Evolutionary conservation across 2,113 vertebrate genomes (phyloP), one percentile per base, ranked within the genome.

Genomic region (Shinisaurus crocodilurus): DNA sequence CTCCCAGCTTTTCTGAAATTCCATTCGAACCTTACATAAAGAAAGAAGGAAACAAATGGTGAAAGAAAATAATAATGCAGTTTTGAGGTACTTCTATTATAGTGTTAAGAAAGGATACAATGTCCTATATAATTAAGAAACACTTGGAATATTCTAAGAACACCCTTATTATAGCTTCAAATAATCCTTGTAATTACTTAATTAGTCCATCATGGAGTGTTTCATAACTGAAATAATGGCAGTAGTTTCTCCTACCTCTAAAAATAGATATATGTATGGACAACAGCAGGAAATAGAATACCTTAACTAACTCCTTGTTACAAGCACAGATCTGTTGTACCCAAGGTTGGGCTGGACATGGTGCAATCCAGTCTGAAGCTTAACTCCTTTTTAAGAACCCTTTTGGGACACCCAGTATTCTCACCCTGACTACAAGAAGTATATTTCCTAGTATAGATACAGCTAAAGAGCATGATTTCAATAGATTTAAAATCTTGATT

Each of bases 1-100:
- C 70, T 97, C 97, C 97, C 97, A 98, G 94, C 96, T 97, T 95
- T 96, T 98, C 91, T 96, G 97, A 95, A 98, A 98, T 90, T 98
- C 98, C 95, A 96, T 95, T 94, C 97, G 98, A 95, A 98, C 98
- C 98, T 98, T 96, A 74, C 86, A 23, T 1, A 85, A 93, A 54
- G 57, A 93, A 91, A 94, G 57, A 23, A 94, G 86, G 57, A 93
- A 93, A 94, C 18, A 86, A 94, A 89, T 29, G 32, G 92, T 86
- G 70, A 23, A 92, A 93, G 75, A 91, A 13, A 70, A 76, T 87
- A 94, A 75, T 89, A 77, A 80, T 84, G 70, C 89, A 81, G 84
- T 87, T 87, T 92, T 94, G 82, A 86, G 95, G 89, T 82, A 2
- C 95, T 94, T 94, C 70, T 89, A 92, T 93, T 93, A 95, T 57